Base-by-base conservation (phyloP, 2,888 invertebrate genomes). In the Erebia ligea region DNA sequence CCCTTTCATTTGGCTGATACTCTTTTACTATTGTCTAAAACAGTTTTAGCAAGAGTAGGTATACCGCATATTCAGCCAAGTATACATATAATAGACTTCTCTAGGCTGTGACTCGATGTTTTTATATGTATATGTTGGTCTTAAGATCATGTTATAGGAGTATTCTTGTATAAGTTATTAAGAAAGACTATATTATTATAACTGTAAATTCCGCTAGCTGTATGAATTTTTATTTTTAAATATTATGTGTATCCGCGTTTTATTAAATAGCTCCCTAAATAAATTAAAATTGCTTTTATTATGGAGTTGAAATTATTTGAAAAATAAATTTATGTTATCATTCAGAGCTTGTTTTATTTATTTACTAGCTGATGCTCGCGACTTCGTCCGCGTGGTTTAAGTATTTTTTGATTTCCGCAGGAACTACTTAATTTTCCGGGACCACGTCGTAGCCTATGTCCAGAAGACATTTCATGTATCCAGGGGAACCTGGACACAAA, bases 171-270 rank as follows among this genome's bases (percentile, higher is more conserved):
- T 80, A 80, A 80, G 77, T 78, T 77, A 78, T 76, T 76, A 80
- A 83, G 21, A 86, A 82, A 88, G 83, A 86, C 79, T 82, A 74
- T 80, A 81, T 50, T 50, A 50, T 42, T 2, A 42, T 77, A 78
- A 82, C 76, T 87, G 86, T 86, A 87, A 88, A 89, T 89, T 90
- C 88, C 88, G 88, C 84, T 87, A 84, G 81, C 75, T 79, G 81
- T 84, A 85, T 84, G 83, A 81, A 81, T 76, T 81, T 80, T 57
- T 25, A 21, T 76, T 74, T 67, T 34, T 34, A 34, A 6, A 58
- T 42, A 61, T 66, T 65, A 56, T 58, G 64, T 70, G 72, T 68
- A 70, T 56, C 48, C 50, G 66, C 42, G 15, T 45, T 61, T 45
- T 5, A 45, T 45, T 45, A 19, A 45, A 40, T 61, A 21, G 15